Percentiles rank a stretch among this genome's conserved stretches.
Conservation (phyloP, 2,797 vertebrate genomes). For the Sebastes paucispinis region DNA sequence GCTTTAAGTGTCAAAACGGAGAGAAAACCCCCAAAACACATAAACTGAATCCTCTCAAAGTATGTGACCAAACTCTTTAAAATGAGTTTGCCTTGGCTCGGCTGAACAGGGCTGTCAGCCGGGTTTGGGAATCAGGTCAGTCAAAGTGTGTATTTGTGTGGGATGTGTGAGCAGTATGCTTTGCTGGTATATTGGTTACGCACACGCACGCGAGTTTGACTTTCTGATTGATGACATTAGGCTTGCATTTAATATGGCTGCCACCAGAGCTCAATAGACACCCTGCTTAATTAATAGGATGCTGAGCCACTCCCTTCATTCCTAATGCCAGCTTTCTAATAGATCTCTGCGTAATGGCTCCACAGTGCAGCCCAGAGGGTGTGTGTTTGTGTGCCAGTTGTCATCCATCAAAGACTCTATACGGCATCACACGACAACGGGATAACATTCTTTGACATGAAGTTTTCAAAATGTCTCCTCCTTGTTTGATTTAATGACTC, state of each 20-base stretch:
- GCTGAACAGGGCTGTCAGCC: background rate
- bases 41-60: background rate
- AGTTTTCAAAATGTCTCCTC: background rate
- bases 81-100: background rate
- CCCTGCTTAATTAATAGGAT: constrained; percentile 74
- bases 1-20: fast-evolving
- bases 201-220: background rate
- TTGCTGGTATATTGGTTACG: background rate
- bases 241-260: constrained; percentile 59
- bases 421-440: background rate
- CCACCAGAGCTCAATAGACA: constrained; percentile 61
- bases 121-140: constrained; percentile 7
- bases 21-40: background rate
- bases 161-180: background rate
- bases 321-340: constrained; percentile 72
- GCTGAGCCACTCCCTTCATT: constrained; percentile 70
- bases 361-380: constrained; percentile 8
- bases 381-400: background rate
- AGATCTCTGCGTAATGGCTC: constrained; percentile 50
- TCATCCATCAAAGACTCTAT: constrained; percentile 51
- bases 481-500: constrained; percentile 8
- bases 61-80: background rate
- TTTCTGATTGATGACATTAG: constrained; percentile 68
- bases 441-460: constrained; percentile 14
- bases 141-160: background rate